Evolutionary conservation across 2,113 vertebrate genomes (phyloP), one percentile per base, ranked within the genome.

Genomic region (Taurulus bubalis): DNA sequence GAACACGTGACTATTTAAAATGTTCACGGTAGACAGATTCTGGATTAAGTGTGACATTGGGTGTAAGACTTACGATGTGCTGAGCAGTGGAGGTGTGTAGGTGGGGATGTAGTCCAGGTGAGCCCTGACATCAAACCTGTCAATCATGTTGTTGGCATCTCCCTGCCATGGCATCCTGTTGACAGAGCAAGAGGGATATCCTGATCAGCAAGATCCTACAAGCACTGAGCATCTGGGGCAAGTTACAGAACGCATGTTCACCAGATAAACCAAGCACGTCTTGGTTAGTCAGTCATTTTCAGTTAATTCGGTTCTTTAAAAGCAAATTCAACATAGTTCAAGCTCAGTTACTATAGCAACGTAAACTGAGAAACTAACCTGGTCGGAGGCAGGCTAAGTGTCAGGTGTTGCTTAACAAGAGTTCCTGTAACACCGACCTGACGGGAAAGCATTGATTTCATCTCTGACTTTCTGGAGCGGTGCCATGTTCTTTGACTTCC

Each of bases 161-260:
- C 98, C 98, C 81, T 98, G 98, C 98, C 98, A 99, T 1, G 98
- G 98, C 98, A 99, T 99, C 98, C 98, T 99, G 49, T 28, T 53
- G 8, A 83, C 32, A 75, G 49, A 68, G 4, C 60, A 40, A 75
- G 1, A 6, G 22, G 4, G 6, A 11, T 1, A 38, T 32, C 38
- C 0, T 51, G 0, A 77, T 53, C 26, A 51, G 20, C 4, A 47
- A 40, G 5, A n/a, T 28, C 26, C 40, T 42, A 68, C 8, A 26
- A 64, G 16, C 2, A 45, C 8, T 12, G 18, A 15, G n/a, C 6
- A 70, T 9, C 28, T 69, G n/a, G 1, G 20, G 51, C 8, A 53
- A 22, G 49, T 51, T 51, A 6, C 18, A 22, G 7, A 3, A 53
- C n/a, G 49, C 20, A n/a, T n/a, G 51, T 55, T 24, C 22, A 12